Evolutionary conservation across 2,888 invertebrate species (phyloP).

Genomic region (Venusia cambrica): DNA sequence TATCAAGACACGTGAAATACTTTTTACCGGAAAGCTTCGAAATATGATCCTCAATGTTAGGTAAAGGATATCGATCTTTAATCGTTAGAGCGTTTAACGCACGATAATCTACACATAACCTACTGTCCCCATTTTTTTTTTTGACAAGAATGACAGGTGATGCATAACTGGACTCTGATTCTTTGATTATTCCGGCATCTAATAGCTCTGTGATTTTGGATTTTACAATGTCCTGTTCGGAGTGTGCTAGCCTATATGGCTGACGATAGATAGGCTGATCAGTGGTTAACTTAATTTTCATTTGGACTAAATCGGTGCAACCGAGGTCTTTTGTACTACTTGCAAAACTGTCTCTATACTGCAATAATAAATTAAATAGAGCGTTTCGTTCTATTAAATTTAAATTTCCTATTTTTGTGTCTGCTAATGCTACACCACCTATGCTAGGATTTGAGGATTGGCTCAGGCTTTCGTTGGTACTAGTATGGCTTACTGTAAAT

Average conservation of each 20-base stretch:
- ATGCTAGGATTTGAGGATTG: conserved; percentile 12
- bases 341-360: conserved; percentile 21
- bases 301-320: conserved; percentile 27
- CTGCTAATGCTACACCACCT: conserved; percentile 4
- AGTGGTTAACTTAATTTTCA: conserved; percentile 27
- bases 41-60: no score
- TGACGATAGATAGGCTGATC: conserved; percentile 23
- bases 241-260: conserved; percentile 19
- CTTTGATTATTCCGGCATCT: conserved; percentile 31
- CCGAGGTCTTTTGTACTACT: conserved; percentile 25
- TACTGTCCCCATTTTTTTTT: conserved; percentile 31
- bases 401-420: not conserved
- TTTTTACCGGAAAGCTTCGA: no score
- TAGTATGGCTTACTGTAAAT: no score
- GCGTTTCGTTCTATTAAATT: not conserved
- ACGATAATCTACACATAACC: conserved; percentile 33
- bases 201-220: conserved; percentile 27
- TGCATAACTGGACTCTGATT: conserved; percentile 30
- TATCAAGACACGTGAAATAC: conserved; percentile 33
- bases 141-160: conserved; percentile 31
- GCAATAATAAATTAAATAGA: not conserved
- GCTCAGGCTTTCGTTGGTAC: no score
- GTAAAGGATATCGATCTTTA: conserved; percentile 32
- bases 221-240: not conserved
- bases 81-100: conserved; percentile 30